phyloP scores from a whole-genome alignment of 2,113 vertebrate genomes.

The Petroica traversi region DNA sequence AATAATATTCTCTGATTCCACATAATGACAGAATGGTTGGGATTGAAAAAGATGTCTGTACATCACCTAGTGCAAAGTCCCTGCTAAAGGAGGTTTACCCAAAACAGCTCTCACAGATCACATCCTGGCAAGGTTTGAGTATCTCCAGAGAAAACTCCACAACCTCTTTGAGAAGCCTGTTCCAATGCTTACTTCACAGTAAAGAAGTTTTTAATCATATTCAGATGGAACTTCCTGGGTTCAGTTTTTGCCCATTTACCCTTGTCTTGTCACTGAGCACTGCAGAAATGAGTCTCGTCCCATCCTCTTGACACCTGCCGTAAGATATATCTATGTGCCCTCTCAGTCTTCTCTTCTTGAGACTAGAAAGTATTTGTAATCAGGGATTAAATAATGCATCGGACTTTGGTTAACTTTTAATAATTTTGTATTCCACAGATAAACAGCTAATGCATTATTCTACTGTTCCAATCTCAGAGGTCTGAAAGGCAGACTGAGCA shows the following conservation, averaged over 20 bases:
- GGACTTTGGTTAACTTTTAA: background rate
- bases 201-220: background rate
- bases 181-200: background rate
- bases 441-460: background rate
- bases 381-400: background rate
- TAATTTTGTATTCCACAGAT: background rate
- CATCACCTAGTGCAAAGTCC: background rate
- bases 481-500: background rate
- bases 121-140: background rate
- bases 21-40: background rate
- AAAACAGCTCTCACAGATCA: background rate
- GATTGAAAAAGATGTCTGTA: background rate
- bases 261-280: background rate
- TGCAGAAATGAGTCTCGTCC: fast-evolving
- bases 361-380: background rate
- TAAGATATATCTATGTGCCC: background rate
- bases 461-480: background rate
- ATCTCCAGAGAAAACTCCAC: background rate
- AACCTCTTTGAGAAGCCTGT: background rate
- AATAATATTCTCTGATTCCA: background rate
- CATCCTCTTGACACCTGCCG: background rate
- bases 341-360: background rate
- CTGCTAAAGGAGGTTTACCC: background rate
- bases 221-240: no score
- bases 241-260: no score